Evolutionary conservation across 2,888 invertebrate genomes (phyloP), one percentile per base, ranked within the genome.

Genomic region (Nymphalis urticae): DNA sequence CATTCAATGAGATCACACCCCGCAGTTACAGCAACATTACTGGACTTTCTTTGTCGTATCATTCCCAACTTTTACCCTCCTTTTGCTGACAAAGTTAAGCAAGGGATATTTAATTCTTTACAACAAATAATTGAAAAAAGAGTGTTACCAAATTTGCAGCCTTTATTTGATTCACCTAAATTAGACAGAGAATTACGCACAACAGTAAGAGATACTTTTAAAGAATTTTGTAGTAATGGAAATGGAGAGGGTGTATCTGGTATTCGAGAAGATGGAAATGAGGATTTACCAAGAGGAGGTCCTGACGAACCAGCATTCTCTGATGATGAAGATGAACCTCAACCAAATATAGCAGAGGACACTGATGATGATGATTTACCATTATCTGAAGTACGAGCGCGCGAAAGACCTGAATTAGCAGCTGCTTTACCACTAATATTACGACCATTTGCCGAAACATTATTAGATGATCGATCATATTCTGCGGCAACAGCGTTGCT

Each of bases 1-100:
- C 97, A 98, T 91, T 98, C 97, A 59, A 96, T 98, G 95, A 94
- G 97, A 81, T 97, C 97, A 70, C 98, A 98, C 90, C 97, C 97
- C 60, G 96, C 96, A 21, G 97, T 98, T 74, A 97, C 98, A 72
- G 97, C 97, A 69, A 97, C 97, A 21, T 93, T 98, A 73, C 88
- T 98, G 77, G 98, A 98, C 88, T 99, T 98, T 90, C 93, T 98
- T 73, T 98, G 97, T 90, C 93, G 97, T 94, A 97, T 98, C 84
- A 97, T 97, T 90, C 95, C 96, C 77, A 96, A 97, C 85, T 98
- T 97, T 86, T 96, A 96, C 90, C 97, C 97, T 62, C 94, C 95
- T 42, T 93, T 96, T 80, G 94, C 95, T 59, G 96, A 96, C 36
- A 96, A 96, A 92, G 97, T 98, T 8, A 94, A 95, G 78, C 94